Base-by-base conservation (phyloP, 2,113 vertebrate genomes). In the Pantherophis guttatus region DNA sequence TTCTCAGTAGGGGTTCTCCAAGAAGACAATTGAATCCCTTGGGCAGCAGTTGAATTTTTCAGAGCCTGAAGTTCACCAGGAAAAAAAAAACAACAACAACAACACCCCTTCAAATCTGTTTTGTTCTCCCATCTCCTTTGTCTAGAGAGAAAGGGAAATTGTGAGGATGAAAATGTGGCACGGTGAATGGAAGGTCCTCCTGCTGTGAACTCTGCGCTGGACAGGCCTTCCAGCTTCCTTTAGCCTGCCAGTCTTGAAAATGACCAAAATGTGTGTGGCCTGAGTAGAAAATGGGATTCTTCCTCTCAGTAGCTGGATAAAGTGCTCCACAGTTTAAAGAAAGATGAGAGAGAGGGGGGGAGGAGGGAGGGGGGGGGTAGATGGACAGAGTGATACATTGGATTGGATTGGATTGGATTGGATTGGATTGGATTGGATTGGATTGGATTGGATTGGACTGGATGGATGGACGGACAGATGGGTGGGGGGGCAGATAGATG, bases 261-360 rank as follows among this genome's bases (percentile, higher is more conserved):
- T 85, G 65, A 88, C 93, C 93, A 94, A 96, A 58, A 0, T 90
- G 94, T 95, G 44, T 93, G 44, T 44, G 94, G 95, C 94, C 94
- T 93, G 95, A 94, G 95, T 94, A 94, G 96, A 93, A 94, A 94
- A 86, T 95, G 95, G 92, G 94, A 88, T 94, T 95, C 33, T 75
- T 86, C 24, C 75, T 86, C 89, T 95, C n/a, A 0, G 94, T 96
- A 95, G 62, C 91, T 91, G 87, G 70, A 86, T 65, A 81, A 93
- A 0, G 9, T 96, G 95, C 75, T 94, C 93, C 94, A 94, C 95
- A 93, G 94, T 91, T 90, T 1, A 85, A 92, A 86, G 29, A n/a
- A 6, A 70, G 65, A 19, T 62, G 24, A 58, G 11, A 70, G 65
- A 4, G 1, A 65, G 59, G 4, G 0, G 29, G 59, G 4, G 59